Base-by-base conservation (phyloP, 2,113 vertebrate genomes). In the Pionites leucogaster region DNA sequence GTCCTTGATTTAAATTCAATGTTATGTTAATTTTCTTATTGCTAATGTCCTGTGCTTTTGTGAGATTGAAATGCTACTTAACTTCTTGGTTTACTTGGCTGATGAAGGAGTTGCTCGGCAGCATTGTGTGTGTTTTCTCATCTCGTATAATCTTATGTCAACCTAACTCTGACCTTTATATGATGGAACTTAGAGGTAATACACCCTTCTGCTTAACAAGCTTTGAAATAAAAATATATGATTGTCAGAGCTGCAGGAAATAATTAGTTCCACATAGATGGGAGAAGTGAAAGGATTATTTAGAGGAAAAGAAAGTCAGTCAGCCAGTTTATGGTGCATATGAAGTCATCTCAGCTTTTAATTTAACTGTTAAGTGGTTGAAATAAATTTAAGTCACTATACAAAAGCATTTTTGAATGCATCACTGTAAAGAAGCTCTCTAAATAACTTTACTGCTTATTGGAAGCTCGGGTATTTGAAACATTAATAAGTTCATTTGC, bases 141-240 rank as follows among this genome's bases (percentile, higher is more conserved):
- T 93, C 68, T 93, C 50, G 2, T 67, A 71, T 77, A 80, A 83
- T 55, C 68, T 81, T 75, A 59, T 55, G 64, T 93, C 90, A 92
- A 13, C 80, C 60, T 75, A 62, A 41, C 70, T 96, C 80, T 94
- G 93, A 96, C 95, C 93, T 96, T 90, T 96, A 20, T 70, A 12
- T 93, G 76, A 52, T 83, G 47, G 64, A 86, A 82, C 68, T 68
- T 57, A n/a, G 75, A 50, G 78, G 70, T 91, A 95, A 90, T 91
- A 90, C 16, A 79, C 35, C 27, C 74, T 60, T 90, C 76, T 88
- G 55, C 59, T 72, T 93, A 94, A 94, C 86, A 79, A 31, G 83
- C 74, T 95, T 89, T 94, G 90, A 92, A 96, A 77, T 88, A 87
- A 90, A 97, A 95, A 91, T 81, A 50, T 7, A 22, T 93, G 86